phyloP scores from a whole-genome alignment of 2,113 vertebrate species.

The Uropsilus gracilis region DNA sequence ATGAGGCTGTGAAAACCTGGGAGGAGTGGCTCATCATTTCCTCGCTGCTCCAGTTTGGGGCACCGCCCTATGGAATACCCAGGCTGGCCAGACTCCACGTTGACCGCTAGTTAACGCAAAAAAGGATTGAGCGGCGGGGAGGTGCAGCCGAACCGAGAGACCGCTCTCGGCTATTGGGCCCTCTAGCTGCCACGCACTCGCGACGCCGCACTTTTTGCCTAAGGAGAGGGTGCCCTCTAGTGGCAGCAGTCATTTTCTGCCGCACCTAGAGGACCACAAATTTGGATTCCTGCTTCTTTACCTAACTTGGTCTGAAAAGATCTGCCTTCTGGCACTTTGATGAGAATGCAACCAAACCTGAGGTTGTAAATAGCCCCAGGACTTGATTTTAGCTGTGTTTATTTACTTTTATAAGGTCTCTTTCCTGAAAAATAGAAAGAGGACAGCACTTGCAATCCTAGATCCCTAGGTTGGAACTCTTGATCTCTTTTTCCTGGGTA shows the following conservation, averaged over 20 bases:
- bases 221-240: constrained; percentile 56
- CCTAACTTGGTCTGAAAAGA: neutral
- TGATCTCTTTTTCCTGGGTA: neutral
- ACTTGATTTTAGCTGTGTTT: neutral
- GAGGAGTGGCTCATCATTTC: neutral
- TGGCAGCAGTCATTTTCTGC: constrained; percentile 33
- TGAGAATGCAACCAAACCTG: neutral
- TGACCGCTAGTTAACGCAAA: neutral
- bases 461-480: neutral
- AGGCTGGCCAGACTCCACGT: neutral
- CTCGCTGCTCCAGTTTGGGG: neutral
- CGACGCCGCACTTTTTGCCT: neutral
- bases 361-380: neutral
- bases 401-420: neutral
- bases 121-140: neutral
- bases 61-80: neutral
- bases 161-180: fast-evolving
- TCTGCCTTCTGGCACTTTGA: neutral
- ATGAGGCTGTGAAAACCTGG: neutral
- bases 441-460: neutral
- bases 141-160: neutral
- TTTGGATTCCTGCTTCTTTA: neutral
- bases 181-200: fast-evolving
- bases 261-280: neutral
- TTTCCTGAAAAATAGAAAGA: neutral